phyloP scores from a whole-genome alignment of 1,140 invertebrate genomes.

The Drosophila seguyi region DNA sequence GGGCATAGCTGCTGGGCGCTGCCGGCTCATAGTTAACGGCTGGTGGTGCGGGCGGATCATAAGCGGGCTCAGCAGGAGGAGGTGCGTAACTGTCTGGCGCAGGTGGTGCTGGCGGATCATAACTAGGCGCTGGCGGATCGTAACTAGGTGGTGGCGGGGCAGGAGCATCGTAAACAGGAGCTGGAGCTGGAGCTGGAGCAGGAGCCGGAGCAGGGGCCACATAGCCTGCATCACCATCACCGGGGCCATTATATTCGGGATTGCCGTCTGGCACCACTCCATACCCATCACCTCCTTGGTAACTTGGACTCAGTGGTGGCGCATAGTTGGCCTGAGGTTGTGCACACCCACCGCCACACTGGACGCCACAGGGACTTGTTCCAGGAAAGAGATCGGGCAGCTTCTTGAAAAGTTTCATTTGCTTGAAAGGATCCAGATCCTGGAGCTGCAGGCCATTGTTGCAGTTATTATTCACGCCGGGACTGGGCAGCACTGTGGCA shows the following conservation, averaged over 20 bases:
- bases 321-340: constrained; percentile 35
- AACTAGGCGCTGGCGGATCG: constrained; percentile 29
- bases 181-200: constrained; percentile 10
- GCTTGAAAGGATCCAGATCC: constrained; percentile 65
- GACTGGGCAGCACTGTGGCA: neutral
- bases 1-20: constrained; percentile 18
- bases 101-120: constrained; percentile 24
- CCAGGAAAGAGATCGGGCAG: constrained; percentile 61
- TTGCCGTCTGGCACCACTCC: constrained; percentile 8
- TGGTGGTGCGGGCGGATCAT: constrained; percentile 7
- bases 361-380: constrained; percentile 33
- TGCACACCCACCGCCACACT: constrained; percentile 37
- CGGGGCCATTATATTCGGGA: constrained; percentile 58
- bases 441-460: constrained; percentile 58
- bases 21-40: constrained; percentile 32
- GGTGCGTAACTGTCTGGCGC: neutral
- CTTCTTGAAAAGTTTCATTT: constrained; percentile 68
- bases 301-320: constrained; percentile 27
- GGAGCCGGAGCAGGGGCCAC: constrained; percentile 26
- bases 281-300: constrained; percentile 14
- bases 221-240: constrained; percentile 66
- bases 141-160: constrained; percentile 12
- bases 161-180: constrained; percentile 25
- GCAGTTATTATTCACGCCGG: constrained; percentile 15
- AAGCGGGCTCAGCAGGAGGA: constrained; percentile 17